Evolutionary conservation across 2,888 invertebrate genomes (phyloP).

Genomic region (Thereva unica): DNA sequence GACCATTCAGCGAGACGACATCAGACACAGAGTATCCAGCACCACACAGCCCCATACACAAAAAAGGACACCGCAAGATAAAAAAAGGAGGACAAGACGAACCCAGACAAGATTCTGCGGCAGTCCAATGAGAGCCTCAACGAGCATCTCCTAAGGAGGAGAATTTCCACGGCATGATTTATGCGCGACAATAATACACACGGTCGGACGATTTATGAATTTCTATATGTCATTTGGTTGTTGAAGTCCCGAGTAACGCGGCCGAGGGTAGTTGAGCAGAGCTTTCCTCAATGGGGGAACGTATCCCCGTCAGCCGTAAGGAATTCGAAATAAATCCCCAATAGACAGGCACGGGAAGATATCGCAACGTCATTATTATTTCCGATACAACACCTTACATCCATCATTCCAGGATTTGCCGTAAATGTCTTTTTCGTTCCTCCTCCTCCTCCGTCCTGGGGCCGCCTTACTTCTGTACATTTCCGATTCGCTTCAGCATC

Average conservation of each 20-base stretch:
- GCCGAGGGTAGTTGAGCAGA: slow-evolving; percentile 14
- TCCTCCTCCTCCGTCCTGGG: neutral
- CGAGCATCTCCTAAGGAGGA: slow-evolving; percentile 31
- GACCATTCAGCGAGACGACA: no score
- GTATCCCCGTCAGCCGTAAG: neutral
- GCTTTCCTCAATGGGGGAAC: slow-evolving; percentile 26
- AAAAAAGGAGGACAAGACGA: slow-evolving; percentile 31
- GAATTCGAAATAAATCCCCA: slow-evolving; percentile 31
- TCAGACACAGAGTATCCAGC: no score
- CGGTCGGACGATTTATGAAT: slow-evolving; percentile 41
- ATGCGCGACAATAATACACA: slow-evolving; percentile 43
- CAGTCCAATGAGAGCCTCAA: slow-evolving; percentile 34
- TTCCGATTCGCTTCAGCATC: no score
- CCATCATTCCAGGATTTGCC: slow-evolving; percentile 37
- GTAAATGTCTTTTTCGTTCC: slow-evolving; percentile 22
- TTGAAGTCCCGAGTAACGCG: neutral
- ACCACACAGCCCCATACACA: no score
- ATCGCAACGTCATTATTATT: slow-evolving; percentile 42
- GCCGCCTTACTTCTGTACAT: no score
- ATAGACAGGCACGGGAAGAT: slow-evolving; percentile 31
- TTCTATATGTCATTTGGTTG: slow-evolving; percentile 39
- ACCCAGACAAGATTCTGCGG: slow-evolving; percentile 33
- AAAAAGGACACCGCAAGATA: slow-evolving; percentile 22
- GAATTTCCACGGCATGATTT: slow-evolving; percentile 40
- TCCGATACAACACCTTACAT: slow-evolving; percentile 41